Conservation (phyloP, 2,888 invertebrate genomes). For the Volucella zonaria region DNA sequence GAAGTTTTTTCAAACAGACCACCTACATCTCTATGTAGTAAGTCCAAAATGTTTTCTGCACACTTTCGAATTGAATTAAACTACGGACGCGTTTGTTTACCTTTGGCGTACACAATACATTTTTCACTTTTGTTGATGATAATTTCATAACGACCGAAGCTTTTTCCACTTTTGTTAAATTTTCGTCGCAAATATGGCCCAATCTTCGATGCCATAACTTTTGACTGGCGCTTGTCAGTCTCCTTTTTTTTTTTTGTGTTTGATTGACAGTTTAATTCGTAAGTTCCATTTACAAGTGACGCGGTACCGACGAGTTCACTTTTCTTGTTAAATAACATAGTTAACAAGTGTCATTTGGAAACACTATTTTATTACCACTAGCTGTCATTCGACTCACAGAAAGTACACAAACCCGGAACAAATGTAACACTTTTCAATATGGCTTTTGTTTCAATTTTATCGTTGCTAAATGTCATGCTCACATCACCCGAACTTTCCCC, state of each 20-base stretch:
- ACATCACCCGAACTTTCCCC: too few relatives aligned
- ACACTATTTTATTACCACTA: constrained; percentile 15
- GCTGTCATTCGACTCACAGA: constrained; percentile 13
- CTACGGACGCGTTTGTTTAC: constrained; percentile 20
- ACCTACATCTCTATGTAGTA: neutral
- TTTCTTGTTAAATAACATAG: constrained; percentile 13
- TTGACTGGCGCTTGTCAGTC: neutral
- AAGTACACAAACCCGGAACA: constrained; percentile 14
- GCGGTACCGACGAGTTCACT: constrained; percentile 1
- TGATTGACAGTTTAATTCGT: constrained; percentile 18
- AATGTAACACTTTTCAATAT: neutral
- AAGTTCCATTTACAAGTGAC: constrained; percentile 14
- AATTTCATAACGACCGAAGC: neutral
- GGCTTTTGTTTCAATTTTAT: too few relatives aligned
- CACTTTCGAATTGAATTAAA: constrained; percentile 17
- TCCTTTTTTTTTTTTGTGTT: neutral
- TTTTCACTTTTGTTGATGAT: neutral
- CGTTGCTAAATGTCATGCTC: too few relatives aligned
- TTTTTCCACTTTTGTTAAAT: too few relatives aligned
- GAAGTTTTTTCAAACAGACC: too few relatives aligned
- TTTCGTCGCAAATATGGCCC: too few relatives aligned
- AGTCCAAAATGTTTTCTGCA: constrained; percentile 18
- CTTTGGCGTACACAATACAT: constrained; percentile 5
- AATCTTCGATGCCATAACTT: neutral
- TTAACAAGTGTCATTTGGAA: constrained; percentile 18